Percentiles rank a stretch among this genome's conserved stretches.
These are phyloP conservation scores for Sinentomon sp. DNA, from an alignment of 2,888 invertebrate genomes.

Conservation along the genomic window DNA sequence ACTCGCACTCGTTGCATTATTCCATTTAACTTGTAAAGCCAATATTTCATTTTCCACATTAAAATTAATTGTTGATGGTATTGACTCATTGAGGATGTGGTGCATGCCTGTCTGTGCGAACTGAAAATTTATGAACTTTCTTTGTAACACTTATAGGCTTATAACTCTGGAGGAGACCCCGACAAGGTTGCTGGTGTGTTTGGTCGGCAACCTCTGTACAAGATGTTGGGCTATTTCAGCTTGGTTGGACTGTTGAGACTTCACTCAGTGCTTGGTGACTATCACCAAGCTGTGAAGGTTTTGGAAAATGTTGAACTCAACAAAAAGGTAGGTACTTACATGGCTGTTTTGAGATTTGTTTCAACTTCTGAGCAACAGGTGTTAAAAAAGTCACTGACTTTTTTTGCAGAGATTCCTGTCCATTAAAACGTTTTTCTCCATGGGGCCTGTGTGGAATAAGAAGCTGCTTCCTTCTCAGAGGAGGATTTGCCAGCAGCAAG, in stretches of 20 bases:
- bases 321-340: constrained; percentile 35
- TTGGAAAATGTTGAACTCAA: constrained; percentile 86
- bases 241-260: constrained; percentile 79
- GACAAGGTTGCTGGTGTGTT: constrained; percentile 88
- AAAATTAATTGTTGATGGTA: neutral
- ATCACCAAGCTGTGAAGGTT: constrained; percentile 86
- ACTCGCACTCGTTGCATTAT: neutral
- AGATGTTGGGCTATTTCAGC: constrained; percentile 97
- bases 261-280: constrained; percentile 89
- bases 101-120: neutral
- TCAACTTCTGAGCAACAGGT: neutral
- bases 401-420: too few relatives aligned
- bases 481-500: too few relatives aligned
- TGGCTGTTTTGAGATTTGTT: neutral
- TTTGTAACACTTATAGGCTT: constrained; percentile 26
- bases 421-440: too few relatives aligned
- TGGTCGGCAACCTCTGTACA: constrained; percentile 83
- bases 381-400: neutral
- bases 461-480: too few relatives aligned
- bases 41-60: neutral
- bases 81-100: neutral
- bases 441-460: too few relatives aligned
- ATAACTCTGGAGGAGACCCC: constrained; percentile 58
- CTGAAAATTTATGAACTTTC: too few relatives aligned
- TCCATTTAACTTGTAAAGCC: neutral